Conservation (phyloP, 2,888 invertebrate genomes). For the Athrips mouffetella region DNA sequence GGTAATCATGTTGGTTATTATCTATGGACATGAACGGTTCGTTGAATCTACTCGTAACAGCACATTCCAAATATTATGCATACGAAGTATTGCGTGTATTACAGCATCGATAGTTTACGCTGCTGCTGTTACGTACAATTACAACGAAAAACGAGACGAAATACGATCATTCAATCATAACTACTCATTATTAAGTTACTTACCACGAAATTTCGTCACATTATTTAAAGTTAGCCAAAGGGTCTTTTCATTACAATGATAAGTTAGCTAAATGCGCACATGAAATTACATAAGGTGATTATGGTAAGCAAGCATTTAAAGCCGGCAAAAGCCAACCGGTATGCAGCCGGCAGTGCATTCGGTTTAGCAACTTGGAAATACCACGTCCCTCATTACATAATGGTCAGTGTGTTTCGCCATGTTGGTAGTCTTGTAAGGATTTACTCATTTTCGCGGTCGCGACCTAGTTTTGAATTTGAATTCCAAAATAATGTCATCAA, state of each 20-base stretch:
- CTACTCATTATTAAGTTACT: no score
- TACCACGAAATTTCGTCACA: no score
- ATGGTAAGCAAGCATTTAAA: background rate
- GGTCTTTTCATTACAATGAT: no score
- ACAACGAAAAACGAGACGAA: no score
- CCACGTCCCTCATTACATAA: conserved; percentile 11
- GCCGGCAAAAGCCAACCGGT: conserved; percentile 9
- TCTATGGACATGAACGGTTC: conserved; percentile 13
- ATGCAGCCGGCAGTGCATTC: conserved; percentile 11
- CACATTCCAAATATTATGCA: conserved; percentile 14
- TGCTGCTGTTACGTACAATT: conserved; percentile 13
- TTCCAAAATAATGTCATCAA: conserved; percentile 1
- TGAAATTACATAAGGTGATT: background rate
- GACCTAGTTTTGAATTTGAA: conserved; percentile 1
- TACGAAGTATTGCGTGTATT: conserved; percentile 9
- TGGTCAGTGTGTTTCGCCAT: conserved; percentile 10
- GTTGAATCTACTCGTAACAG: background rate
- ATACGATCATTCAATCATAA: no score
- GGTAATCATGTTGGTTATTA: background rate
- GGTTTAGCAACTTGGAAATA: conserved; percentile 13
- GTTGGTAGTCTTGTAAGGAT: conserved; percentile 10
- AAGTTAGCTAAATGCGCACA: background rate
- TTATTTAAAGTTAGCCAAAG: no score
- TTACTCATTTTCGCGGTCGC: conserved; percentile 12
- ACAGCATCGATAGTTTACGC: conserved; percentile 12